Conservation (phyloP, 2,888 invertebrate genomes). For the Nomada ferruginata region DNA sequence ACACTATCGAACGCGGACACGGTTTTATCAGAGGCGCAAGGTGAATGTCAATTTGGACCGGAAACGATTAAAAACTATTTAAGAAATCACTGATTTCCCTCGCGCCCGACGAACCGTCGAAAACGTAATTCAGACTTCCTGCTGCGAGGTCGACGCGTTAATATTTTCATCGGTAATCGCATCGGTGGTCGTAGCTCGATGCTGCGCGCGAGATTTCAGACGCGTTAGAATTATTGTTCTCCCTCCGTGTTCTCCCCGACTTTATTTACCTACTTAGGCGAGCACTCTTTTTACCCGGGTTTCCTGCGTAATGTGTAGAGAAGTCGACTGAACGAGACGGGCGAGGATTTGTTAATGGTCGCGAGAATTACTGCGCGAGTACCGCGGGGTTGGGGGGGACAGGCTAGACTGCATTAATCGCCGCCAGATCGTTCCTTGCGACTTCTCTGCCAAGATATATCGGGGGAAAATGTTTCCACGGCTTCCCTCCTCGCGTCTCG, state of each 20-base stretch:
- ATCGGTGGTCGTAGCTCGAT: neutral
- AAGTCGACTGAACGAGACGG: slow-evolving; percentile 39
- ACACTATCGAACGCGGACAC: neutral
- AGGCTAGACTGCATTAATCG: slow-evolving; percentile 18
- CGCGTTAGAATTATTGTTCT: slow-evolving; percentile 12
- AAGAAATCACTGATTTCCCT: slow-evolving; percentile 16
- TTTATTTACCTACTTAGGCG: slow-evolving; percentile 38
- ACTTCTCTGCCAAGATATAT: slow-evolving; percentile 8
- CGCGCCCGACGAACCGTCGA: slow-evolving; percentile 20
- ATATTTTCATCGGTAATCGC: slow-evolving; percentile 16
- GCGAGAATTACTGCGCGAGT: slow-evolving; percentile 39
- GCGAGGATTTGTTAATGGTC: slow-evolving; percentile 51
- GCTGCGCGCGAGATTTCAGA: neutral
- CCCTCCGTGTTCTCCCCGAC: neutral
- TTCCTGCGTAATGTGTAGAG: slow-evolving; percentile 9
- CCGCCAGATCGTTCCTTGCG: neutral
- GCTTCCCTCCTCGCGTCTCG: no score
- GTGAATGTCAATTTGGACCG: neutral
- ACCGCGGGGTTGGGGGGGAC: neutral
- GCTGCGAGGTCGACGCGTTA: slow-evolving; percentile 9
- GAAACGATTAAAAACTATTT: slow-evolving; percentile 13
- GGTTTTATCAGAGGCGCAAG: no score
- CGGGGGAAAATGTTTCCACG: slow-evolving; percentile 10
- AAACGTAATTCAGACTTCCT: slow-evolving; percentile 33
- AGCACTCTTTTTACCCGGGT: neutral